Evolutionary conservation across 2,888 invertebrate species (phyloP).

Genomic region (Iphiclides podalirius): DNA sequence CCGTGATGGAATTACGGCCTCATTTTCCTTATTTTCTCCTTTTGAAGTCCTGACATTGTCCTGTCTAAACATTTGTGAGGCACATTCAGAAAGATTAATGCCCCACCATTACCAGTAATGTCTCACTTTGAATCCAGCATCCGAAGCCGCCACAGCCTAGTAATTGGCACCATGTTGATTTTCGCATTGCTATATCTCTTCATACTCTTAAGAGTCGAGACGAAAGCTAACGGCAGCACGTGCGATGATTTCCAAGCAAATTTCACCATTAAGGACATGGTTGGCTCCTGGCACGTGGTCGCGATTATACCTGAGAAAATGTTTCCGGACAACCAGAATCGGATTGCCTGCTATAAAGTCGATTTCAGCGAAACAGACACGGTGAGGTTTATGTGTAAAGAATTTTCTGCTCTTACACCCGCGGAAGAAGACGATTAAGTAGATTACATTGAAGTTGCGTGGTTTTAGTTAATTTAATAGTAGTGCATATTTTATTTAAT

Average conservation of each 20-base stretch:
- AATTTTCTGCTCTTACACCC: no score
- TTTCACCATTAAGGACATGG: constrained; percentile 48
- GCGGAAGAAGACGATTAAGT: no score
- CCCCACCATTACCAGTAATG: constrained; percentile 6
- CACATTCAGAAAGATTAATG: constrained; percentile 13
- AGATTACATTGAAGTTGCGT: no score
- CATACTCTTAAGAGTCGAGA: constrained; percentile 31
- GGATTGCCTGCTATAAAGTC: constrained; percentile 54
- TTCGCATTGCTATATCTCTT: constrained; percentile 32
- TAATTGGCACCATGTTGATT: constrained; percentile 35
- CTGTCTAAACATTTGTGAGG: constrained; percentile 12
- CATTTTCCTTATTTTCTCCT: no score
- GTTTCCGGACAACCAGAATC: constrained; percentile 49
- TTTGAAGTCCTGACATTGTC: no score
- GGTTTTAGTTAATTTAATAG: no score
- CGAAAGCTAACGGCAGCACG: constrained; percentile 35
- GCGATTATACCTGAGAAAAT: constrained; percentile 60
- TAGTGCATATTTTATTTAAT: no score
- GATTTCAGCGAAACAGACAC: constrained; percentile 66
- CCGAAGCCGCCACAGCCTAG: constrained; percentile 4
- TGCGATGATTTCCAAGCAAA: constrained; percentile 56
- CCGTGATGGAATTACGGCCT: no score
- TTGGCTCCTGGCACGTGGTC: constrained; percentile 62
- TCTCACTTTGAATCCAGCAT: constrained; percentile 4
- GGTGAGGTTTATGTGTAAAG: constrained; percentile 41